Evolutionary conservation across 1,140 invertebrate species (phyloP).

Genomic region (Hirudo medicinalis): DNA sequence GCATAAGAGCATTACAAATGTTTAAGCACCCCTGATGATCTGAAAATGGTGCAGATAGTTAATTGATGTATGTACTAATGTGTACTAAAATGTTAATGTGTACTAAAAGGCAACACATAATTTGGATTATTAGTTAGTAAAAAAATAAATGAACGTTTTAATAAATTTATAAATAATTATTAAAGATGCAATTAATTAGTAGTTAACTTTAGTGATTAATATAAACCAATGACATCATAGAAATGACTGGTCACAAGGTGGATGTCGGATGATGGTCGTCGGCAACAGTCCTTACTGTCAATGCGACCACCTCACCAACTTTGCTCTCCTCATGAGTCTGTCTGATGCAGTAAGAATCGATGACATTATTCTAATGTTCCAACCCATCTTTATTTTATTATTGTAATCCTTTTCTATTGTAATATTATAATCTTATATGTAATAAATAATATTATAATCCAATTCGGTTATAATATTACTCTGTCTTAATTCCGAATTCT

Average conservation of each 20-base stretch:
- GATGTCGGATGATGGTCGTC: background rate
- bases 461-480: background rate
- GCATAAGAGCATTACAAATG: no score
- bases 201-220: no score
- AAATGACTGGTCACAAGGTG: background rate
- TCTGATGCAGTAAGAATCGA: slow-evolving; percentile 18
- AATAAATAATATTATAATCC: background rate
- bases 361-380: no score
- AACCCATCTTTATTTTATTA: no score
- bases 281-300: slow-evolving; percentile 22
- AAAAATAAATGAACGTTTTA: no score
- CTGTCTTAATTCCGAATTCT: background rate
- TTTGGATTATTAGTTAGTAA: no score
- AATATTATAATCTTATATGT: background rate
- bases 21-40: no score
- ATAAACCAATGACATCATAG: background rate
- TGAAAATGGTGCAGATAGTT: no score
- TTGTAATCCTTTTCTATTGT: background rate
- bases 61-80: no score
- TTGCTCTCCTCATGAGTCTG: slow-evolving; percentile 33
- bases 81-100: no score
- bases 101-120: background rate
- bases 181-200: no score
- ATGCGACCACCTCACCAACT: slow-evolving; percentile 35
- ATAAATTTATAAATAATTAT: no score